A percentile compares a stretch with the other conserved stretches of the same genome.
Evolutionary conservation across 2,888 invertebrate species (phyloP).

Genomic region (Ophion ventricosus): DNA sequence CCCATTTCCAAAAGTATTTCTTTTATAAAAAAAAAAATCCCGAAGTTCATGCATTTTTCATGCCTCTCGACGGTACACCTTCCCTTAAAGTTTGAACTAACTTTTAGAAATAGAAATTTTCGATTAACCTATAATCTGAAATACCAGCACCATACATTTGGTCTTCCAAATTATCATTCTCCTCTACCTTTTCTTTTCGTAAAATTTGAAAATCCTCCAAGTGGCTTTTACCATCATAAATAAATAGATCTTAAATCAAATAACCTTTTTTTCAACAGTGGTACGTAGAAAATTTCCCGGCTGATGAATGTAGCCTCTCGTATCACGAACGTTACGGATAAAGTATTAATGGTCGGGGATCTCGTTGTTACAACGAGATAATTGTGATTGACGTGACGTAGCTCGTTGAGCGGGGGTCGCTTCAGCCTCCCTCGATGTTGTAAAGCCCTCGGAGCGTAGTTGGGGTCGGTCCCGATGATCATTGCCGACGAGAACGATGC

Average conservation of each 20-base stretch:
- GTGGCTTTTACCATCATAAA: no score
- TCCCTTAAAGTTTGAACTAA: no score
- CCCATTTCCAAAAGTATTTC: no score
- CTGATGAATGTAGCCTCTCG: neutral
- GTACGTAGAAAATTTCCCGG: neutral
- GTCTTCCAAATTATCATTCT: no score
- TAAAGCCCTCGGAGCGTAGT: conserved; percentile 37
- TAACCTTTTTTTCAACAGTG: neutral
- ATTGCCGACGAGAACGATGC: conserved; percentile 44
- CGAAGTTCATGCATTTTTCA: no score
- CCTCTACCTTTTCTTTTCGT: no score
- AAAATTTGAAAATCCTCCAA: no score
- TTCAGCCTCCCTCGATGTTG: conserved; percentile 42
- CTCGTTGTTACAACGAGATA: conserved; percentile 47
- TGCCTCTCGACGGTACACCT: no score
- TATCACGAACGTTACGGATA: neutral
- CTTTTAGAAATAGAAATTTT: no score
- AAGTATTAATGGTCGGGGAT: neutral
- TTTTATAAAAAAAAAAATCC: no score
- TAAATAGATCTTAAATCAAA: neutral
- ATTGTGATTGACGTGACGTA: conserved; percentile 62
- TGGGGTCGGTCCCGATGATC: conserved; percentile 47
- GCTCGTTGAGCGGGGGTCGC: conserved; percentile 32
- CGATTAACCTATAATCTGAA: no score
- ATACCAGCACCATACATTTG: no score